Evolutionary conservation across 1,140 invertebrate species (phyloP).

Genomic region (Phenacoccus solenopsis): DNA sequence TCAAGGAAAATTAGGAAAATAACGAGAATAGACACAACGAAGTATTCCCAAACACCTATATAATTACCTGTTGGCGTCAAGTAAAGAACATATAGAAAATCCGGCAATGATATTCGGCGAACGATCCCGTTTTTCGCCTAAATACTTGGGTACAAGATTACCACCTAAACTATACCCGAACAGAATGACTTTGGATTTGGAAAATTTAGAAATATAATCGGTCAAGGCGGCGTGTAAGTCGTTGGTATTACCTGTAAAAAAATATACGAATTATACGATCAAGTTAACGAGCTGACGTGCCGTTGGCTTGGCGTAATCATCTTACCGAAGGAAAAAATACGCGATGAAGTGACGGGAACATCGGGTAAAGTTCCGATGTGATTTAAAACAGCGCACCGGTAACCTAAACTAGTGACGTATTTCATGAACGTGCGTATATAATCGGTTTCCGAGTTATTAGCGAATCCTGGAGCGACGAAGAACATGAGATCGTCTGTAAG

Average conservation of each 20-base stretch:
- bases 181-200: constrained; percentile 59
- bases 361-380: constrained; percentile 78
- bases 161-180: constrained; percentile 85
- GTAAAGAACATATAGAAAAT: constrained; percentile 83
- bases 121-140: constrained; percentile 56
- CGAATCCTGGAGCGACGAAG: constrained; percentile 82
- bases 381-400: constrained; percentile 83
- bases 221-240: constrained; percentile 71
- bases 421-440: constrained; percentile 87
- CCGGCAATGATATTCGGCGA: constrained; percentile 63
- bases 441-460: constrained; percentile 82
- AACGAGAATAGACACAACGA: too few species aligned
- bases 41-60: too few species aligned
- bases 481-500: constrained; percentile 71
- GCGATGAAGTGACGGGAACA: constrained; percentile 68
- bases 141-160: constrained; percentile 77
- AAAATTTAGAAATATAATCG: constrained; percentile 54
- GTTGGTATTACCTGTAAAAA: constrained; percentile 58
- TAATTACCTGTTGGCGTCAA: constrained; percentile 68
- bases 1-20: too few species aligned
- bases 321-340: constrained; percentile 84
- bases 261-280: constrained; percentile 19
- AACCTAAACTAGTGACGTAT: constrained; percentile 76
- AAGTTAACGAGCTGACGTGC: not conserved
- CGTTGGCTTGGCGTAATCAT: constrained; percentile 14